Base-by-base conservation (phyloP, 2,797 vertebrate genomes). In the Lycodopsis pacificus region DNA sequence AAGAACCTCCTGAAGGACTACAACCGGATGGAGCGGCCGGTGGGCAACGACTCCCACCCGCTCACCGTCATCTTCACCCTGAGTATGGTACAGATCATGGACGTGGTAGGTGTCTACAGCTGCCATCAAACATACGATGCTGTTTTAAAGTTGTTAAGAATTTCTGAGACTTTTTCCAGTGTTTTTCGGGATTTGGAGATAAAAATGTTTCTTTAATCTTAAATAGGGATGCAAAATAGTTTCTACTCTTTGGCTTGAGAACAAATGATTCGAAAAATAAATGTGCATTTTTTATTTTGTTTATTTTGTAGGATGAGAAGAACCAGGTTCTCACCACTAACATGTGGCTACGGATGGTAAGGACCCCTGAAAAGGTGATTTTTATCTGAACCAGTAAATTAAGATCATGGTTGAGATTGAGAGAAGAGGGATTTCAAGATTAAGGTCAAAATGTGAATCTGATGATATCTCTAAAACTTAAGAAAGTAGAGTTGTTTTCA, bases 51-150 rank as follows among this genome's bases (percentile, higher is more conserved):
- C 88, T 99, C 98, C 22, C 96, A 96, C 62, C 95, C 98, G 0
- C 97, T 99, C 71, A 97, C 97, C 0, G 97, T 99, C 5, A 87
- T 96, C 86, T 97, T 99, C 85, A 94, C 96, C 2, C 93, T 99
- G 86, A 98, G 96, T 85, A 94, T 99, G 84, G 94, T 97, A 87
- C 98, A 99, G 94, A 98, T 99, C 91, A 98, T 99, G 97, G 98
- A 99, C 17, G 97, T 99, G 97, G 98, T 99, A 89, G 91, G 97
- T 95, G 17, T 63, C 65, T 20, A 1, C 34, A 48, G 30, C 15
- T n/a, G n/a, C 27, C 53, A 14, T 27, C 1, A 42, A 13, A 66
- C 1, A 2, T 13, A 40, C 20, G 3, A 51, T 25, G 11, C 4
- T 44, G 34, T 65, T 40, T 65, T 5, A 25, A 25, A 53, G n/a